These are phyloP conservation scores for Rhagologus leucostigma DNA, from an alignment of 2,113 vertebrate species.

Conservation along the genomic window DNA sequence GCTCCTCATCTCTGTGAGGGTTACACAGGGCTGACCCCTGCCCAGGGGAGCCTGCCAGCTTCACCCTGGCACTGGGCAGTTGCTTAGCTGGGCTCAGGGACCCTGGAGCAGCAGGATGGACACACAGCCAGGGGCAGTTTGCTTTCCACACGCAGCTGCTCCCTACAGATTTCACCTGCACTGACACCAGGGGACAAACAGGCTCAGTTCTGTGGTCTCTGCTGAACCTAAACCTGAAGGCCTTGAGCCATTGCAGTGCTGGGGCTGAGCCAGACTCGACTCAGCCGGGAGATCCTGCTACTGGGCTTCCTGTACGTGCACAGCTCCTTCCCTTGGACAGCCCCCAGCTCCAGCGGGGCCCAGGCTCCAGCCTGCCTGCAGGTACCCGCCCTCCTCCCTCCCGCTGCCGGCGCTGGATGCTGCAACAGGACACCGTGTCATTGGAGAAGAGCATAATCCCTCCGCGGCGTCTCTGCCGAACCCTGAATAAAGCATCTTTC, in stretches of 20 bases:
- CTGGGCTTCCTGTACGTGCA: conserved; percentile 37
- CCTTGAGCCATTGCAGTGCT: neutral
- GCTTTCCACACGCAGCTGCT: neutral
- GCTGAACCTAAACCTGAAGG: neutral
- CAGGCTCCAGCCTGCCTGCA: neutral
- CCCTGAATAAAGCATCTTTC: neutral
- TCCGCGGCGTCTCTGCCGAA: neutral
- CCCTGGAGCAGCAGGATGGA: neutral
- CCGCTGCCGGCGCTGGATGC: neutral
- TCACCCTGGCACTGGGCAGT: neutral
- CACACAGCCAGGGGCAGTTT: neutral
- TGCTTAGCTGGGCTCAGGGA: neutral
- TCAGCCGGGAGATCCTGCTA: conserved; percentile 14
- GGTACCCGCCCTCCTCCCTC: neutral
- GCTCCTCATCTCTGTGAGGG: neutral
- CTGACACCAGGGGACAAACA: neutral
- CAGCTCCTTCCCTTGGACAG: conserved; percentile 28
- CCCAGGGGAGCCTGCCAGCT: neutral
- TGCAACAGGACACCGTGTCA: conserved; percentile 59
- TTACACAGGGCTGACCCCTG: neutral
- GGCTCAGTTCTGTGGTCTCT: neutral
- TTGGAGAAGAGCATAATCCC: neutral
- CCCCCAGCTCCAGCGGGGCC: neutral
- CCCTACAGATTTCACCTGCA: neutral
- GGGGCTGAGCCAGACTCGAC: neutral